These are phyloP conservation scores for Aethes cnicana DNA, from an alignment of 2,888 invertebrate genomes.

Conservation along the genomic window DNA sequence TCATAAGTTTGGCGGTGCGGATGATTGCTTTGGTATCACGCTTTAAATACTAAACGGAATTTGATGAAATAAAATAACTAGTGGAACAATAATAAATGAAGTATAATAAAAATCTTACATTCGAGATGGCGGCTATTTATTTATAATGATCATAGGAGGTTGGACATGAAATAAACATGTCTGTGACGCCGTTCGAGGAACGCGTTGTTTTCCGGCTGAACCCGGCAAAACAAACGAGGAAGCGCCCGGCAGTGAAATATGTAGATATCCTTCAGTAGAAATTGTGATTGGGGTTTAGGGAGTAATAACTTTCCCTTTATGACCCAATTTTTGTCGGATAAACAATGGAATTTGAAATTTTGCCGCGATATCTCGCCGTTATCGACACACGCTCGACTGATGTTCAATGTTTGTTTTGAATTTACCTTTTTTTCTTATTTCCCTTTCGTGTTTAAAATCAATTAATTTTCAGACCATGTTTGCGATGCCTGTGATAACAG, in stretches of 20 bases:
- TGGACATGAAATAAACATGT: no score
- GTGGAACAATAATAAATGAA: not conserved
- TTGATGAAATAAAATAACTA: not conserved
- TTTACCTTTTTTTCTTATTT: constrained; percentile 27
- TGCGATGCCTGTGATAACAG: constrained; percentile 1
- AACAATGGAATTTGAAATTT: constrained; percentile 74
- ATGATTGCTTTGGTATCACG: no score
- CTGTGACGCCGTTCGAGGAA: no score
- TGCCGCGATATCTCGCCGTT: constrained; percentile 52
- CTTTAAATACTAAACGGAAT: no score
- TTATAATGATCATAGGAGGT: no score
- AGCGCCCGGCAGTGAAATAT: constrained; percentile 58
- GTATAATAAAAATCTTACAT: no score
- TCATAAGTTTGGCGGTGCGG: no score
- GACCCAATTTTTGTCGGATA: constrained; percentile 73
- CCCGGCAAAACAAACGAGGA: constrained; percentile 30
- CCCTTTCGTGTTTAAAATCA: constrained; percentile 20
- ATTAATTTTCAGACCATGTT: constrained; percentile 31
- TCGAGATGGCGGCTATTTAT: no score
- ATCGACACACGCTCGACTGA: constrained; percentile 40
- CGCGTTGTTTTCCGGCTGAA: not conserved
- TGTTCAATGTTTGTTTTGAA: constrained; percentile 35
- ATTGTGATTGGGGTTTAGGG: constrained; percentile 76
- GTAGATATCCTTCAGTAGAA: constrained; percentile 65
- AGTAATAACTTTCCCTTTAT: constrained; percentile 73